phyloP scores from a whole-genome alignment of 2,888 invertebrate genomes.

The Pollenia labialis region DNA sequence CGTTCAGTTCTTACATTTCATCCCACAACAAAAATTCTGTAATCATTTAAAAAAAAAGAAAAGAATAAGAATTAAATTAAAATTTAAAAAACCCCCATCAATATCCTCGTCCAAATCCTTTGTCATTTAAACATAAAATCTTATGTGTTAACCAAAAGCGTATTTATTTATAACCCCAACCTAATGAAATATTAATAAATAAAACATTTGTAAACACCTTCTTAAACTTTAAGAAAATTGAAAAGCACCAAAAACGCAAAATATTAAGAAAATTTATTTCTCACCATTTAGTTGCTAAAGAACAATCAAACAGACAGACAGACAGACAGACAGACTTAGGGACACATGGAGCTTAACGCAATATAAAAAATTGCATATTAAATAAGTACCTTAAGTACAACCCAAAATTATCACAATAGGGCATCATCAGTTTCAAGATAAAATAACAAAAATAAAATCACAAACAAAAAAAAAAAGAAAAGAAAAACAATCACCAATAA shows the following conservation, averaged over 20 bases:
- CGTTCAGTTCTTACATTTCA: too few species aligned
- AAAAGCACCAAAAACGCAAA: slow-evolving; percentile 18
- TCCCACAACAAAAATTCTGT: too few species aligned
- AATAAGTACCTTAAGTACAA: slow-evolving; percentile 82
- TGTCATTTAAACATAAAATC: too few species aligned
- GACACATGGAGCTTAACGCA: not conserved
- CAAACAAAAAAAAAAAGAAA: slow-evolving; percentile 25
- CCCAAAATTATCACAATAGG: slow-evolving; percentile 83
- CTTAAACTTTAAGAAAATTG: slow-evolving; percentile 28
- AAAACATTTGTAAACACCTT: slow-evolving; percentile 68
- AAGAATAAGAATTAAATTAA: too few species aligned
- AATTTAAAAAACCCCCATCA: too few species aligned
- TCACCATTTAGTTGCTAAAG: slow-evolving; percentile 57
- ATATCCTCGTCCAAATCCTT: too few species aligned
- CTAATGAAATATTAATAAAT: slow-evolving; percentile 61
- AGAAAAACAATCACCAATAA: slow-evolving; percentile 47
- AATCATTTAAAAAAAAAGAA: too few species aligned
- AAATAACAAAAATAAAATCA: slow-evolving; percentile 37
- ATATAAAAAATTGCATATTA: slow-evolving; percentile 82
- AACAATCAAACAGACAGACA: slow-evolving; percentile 34
- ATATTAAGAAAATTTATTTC: slow-evolving; percentile 62
- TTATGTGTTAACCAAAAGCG: too few species aligned
- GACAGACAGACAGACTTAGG: slow-evolving; percentile 22
- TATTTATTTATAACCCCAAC: not conserved
- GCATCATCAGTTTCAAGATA: slow-evolving; percentile 79